phyloP scores from a whole-genome alignment of 2,888 invertebrate genomes.

The Drosophila yooni region DNA sequence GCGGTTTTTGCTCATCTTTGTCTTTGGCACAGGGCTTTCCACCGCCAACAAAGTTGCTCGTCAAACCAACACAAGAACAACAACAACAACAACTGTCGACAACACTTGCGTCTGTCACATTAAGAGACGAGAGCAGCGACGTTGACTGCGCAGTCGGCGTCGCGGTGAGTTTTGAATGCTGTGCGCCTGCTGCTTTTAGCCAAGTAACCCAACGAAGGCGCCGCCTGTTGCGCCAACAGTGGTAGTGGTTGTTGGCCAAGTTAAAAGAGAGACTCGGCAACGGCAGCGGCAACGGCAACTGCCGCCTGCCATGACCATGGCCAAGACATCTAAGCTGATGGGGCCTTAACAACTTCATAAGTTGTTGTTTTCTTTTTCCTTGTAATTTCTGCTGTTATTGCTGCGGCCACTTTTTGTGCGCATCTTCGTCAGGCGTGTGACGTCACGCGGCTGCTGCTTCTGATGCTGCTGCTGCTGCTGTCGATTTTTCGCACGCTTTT shows the following conservation, averaged over 20 bases:
- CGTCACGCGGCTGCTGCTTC: constrained; percentile 47
- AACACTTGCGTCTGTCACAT: constrained; percentile 61
- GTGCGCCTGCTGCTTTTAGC: constrained; percentile 76
- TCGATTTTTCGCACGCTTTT: constrained; percentile 58
- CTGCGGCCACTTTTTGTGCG: constrained; percentile 59
- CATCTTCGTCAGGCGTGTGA: constrained; percentile 61
- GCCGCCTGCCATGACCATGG: constrained; percentile 62
- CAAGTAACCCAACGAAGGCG: constrained; percentile 66
- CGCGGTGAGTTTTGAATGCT: constrained; percentile 49
- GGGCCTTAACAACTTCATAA: constrained; percentile 72
- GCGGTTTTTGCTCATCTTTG: constrained; percentile 14
- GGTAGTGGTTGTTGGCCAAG: constrained; percentile 35
- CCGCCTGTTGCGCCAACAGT: constrained; percentile 67
- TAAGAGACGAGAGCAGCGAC: constrained; percentile 47
- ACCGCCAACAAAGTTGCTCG: constrained; percentile 20
- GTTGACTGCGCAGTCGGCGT: constrained; percentile 9
- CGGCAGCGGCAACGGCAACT: constrained; percentile 15
- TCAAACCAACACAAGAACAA: constrained; percentile 16
- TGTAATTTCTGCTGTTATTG: constrained; percentile 6
- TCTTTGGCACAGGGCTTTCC: constrained; percentile 2
- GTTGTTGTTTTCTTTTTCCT: constrained; percentile 31
- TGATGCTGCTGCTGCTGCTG: constrained; percentile 37
- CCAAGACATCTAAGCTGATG: constrained; percentile 63
- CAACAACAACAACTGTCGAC: constrained; percentile 16
- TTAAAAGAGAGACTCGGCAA: constrained; percentile 18